phyloP scores from a whole-genome alignment of 2,888 invertebrate genomes.

The Pemphredon lugubris region DNA sequence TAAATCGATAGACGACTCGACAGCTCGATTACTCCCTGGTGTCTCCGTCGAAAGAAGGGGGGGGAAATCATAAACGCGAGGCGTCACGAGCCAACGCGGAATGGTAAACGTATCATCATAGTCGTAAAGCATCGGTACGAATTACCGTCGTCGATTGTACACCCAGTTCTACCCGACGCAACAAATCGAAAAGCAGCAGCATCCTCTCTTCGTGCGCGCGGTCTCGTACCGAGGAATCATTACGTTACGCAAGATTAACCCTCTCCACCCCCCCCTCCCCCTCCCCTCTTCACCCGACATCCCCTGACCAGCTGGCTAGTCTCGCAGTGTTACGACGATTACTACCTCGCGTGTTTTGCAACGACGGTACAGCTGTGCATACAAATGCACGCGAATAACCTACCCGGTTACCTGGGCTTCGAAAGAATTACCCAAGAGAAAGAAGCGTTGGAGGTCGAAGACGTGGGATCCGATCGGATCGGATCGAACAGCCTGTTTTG shows the following conservation, averaged over 20 bases:
- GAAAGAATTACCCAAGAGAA: conserved; percentile 63
- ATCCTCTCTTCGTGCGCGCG: conserved; percentile 18
- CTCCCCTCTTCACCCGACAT: neutral
- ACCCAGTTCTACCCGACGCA: conserved; percentile 14
- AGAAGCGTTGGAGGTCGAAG: conserved; percentile 60
- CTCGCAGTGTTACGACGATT: conserved; percentile 62
- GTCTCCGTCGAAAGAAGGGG: conserved; percentile 22
- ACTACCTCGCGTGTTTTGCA: conserved; percentile 68
- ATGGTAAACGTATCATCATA: conserved; percentile 53
- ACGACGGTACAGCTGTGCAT: conserved; percentile 70
- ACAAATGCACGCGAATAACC: conserved; percentile 59
- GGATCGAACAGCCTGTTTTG: conserved; percentile 50
- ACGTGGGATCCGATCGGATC: no score
- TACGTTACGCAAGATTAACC: conserved; percentile 66
- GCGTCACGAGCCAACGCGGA: conserved; percentile 17
- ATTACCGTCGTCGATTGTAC: conserved; percentile 49
- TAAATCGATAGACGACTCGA: no score
- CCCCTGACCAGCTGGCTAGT: conserved; percentile 10
- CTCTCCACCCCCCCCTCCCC: conserved; percentile 3
- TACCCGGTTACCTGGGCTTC: conserved; percentile 39
- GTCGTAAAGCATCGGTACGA: conserved; percentile 44
- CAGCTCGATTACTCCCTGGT: conserved; percentile 20
- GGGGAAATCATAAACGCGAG: neutral
- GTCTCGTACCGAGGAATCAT: conserved; percentile 38
- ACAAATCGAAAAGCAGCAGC: conserved; percentile 50